phyloP scores from a whole-genome alignment of 2,888 invertebrate species.

The Drosophila algonquin region DNA sequence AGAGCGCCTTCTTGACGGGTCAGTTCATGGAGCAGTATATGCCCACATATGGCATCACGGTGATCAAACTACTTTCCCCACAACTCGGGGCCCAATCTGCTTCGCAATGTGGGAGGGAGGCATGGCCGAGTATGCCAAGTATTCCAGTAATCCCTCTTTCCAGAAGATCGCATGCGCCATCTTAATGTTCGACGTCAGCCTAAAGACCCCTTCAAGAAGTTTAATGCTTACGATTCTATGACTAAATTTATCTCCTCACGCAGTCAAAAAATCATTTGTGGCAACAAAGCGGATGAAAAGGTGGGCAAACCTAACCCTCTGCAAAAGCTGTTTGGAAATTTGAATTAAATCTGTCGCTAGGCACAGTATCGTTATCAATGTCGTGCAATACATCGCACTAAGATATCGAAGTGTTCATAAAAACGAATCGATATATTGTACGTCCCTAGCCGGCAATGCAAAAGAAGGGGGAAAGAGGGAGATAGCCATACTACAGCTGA shows the following conservation, averaged over 20 bases:
- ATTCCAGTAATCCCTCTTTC: not conserved
- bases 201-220: not conserved
- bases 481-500: conserved; percentile 20
- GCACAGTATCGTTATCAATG: not conserved
- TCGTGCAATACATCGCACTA: not conserved
- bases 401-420: too few relatives aligned
- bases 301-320: not conserved
- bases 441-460: conserved; percentile 17
- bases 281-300: not conserved
- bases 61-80: not conserved
- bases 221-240: not conserved
- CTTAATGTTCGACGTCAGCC: not conserved
- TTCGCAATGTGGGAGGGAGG: not conserved
- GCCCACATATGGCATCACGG: not conserved
- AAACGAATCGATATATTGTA: not conserved
- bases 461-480: conserved; percentile 4
- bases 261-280: not conserved
- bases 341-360: not conserved
- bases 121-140: not conserved
- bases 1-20: not conserved
- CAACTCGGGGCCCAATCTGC: not conserved
- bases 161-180: not conserved
- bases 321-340: not conserved
- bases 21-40: not conserved
- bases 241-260: fast-evolving